Evolutionary conservation across 2,797 vertebrate species (phyloP).

Genomic region (Macropodus opercularis): DNA sequence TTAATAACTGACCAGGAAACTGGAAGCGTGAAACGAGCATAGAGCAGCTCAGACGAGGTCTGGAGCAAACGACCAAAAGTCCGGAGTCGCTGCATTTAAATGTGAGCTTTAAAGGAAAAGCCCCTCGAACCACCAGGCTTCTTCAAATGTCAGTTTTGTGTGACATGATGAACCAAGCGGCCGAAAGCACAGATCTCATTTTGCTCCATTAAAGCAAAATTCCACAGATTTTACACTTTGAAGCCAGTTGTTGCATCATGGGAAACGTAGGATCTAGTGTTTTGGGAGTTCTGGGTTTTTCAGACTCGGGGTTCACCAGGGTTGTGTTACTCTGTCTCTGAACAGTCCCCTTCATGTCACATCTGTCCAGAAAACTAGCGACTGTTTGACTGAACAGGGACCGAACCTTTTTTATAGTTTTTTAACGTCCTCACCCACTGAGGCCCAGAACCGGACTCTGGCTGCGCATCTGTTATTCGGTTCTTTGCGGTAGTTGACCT

Average conservation of each 20-base stretch:
- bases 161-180: not conserved
- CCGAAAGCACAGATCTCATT: not conserved
- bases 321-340: too few species aligned
- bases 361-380: too few species aligned
- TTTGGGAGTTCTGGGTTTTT: not conserved
- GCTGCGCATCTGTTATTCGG: too few species aligned
- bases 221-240: not conserved
- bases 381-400: too few species aligned
- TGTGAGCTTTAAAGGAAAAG: conserved; percentile 18
- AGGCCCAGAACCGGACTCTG: conserved; percentile 5
- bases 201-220: not conserved
- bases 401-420: too few species aligned
- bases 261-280: conserved; percentile 31
- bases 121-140: not conserved
- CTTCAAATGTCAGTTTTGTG: not conserved
- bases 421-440: too few species aligned
- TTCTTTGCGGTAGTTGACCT: not conserved
- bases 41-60: too few species aligned
- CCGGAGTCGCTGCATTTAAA: not conserved
- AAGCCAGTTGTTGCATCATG: conserved; percentile 27
- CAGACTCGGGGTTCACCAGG: too few species aligned
- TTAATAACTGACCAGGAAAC: conserved; percentile 2
- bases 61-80: not conserved
- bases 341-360: too few species aligned
- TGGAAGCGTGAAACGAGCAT: too few species aligned